Base-by-base conservation (phyloP, 2,113 vertebrate genomes). In the Desmodus rotundus region DNA sequence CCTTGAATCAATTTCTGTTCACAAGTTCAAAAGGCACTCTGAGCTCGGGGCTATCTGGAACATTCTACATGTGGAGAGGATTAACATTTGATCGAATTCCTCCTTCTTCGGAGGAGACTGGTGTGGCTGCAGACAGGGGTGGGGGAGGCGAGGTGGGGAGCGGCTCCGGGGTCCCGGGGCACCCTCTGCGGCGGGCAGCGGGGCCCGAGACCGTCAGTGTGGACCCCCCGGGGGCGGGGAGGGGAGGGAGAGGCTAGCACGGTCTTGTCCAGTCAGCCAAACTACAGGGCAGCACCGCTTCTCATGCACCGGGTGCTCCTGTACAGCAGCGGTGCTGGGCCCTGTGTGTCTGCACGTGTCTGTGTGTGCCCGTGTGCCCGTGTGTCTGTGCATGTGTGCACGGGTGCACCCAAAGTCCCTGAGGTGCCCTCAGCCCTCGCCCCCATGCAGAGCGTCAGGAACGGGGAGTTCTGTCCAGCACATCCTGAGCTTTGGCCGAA, bases 1-100 rank as follows among this genome's bases (percentile, higher is more conserved):
- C 99, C 99, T 99, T 99, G 99, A 99, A 99, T 99, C 99, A 99
- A 99, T 99, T 99, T 99, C 98, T 99, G 98, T 99, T 99, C 98
- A 97, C 97, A 97, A 99, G 99, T 99, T 99, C 99, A 99, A 99
- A 99, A 99, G 98, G 98, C 99, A 92, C 78, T 98, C 98, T 98
- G 98, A 98, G 99, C 99, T 99, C 98, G 98, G 98, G 98, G 99
- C 98, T 97, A 98, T 98, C 98, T 98, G 98, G 99, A 99, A 99
- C 98, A 98, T 98, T 98, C 98, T 99, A 98, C 99, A 99, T 99
- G 98, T 99, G 99, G 99, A 98, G 98, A 98, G 98, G 97, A 98
- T 99, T 99, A 99, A 91, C 96, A 96, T 96, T 97, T 98, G 98
- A 98, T 98, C 96, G 91, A 97, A 98, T 97, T 97, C 98, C 98